phyloP scores from a whole-genome alignment of 2,113 vertebrate species.

The Aphelocoma coerulescens region DNA sequence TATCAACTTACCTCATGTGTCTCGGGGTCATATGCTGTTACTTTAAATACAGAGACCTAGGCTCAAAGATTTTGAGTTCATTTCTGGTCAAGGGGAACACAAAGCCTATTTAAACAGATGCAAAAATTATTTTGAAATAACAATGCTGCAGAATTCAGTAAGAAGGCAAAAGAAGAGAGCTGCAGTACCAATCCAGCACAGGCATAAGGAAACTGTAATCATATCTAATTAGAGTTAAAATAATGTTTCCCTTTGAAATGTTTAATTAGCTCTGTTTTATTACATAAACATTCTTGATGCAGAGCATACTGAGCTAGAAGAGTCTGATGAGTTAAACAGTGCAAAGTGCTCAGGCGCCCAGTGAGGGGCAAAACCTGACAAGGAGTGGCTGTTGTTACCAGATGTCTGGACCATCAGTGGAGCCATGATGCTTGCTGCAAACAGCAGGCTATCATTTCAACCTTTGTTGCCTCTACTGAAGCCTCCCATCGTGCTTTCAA shows the following conservation, averaged over 20 bases:
- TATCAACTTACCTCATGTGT: neutral
- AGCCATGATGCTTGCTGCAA: conserved; percentile 68
- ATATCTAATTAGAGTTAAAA: conserved; percentile 80
- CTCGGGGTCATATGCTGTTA: neutral
- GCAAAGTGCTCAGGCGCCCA: conserved; percentile 58
- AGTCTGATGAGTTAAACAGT: conserved; percentile 66
- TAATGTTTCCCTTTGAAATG: conserved; percentile 82
- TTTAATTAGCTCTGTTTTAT: conserved; percentile 82
- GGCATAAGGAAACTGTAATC: conserved; percentile 71
- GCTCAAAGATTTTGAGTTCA: neutral
- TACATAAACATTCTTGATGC: conserved; percentile 76
- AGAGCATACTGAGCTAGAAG: conserved; percentile 53
- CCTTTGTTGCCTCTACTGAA: conserved; percentile 68
- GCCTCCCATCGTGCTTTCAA: conserved; percentile 73
- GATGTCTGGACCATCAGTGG: conserved; percentile 70
- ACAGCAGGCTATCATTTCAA: conserved; percentile 73
- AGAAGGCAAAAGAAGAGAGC: conserved; percentile 35
- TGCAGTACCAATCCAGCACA: conserved; percentile 13
- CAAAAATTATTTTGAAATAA: conserved; percentile 32
- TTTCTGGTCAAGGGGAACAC: neutral
- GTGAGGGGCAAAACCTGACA: conserved; percentile 71
- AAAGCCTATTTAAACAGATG: conserved; percentile 13
- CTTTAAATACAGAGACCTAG: neutral
- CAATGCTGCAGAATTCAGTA: neutral
- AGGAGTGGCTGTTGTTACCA: conserved; percentile 69